A percentile compares a stretch with the other conserved stretches of the same genome.
These are phyloP conservation scores for Pygoscelis adeliae DNA, from an alignment of 2,113 vertebrate genomes.

Conservation along the genomic window DNA sequence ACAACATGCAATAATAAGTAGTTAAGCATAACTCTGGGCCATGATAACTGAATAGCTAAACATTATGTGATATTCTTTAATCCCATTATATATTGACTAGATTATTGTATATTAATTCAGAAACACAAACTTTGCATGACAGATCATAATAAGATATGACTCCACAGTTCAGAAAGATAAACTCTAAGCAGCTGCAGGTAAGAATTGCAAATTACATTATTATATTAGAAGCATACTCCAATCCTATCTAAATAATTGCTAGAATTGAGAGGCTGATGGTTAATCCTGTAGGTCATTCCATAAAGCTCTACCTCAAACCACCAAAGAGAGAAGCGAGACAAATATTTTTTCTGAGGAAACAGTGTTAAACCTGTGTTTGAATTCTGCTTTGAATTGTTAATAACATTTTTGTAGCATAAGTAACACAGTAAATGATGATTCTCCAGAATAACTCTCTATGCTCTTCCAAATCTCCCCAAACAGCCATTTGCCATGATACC, in stretches of 20 bases:
- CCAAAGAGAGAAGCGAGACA: not conserved
- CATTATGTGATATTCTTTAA: not conserved
- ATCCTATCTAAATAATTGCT: not conserved
- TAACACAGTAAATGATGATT: not conserved
- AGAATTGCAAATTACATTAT: not conserved
- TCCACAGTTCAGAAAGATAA: not conserved
- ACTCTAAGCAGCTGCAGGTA: not conserved
- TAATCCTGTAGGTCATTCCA: not conserved
- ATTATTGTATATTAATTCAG: not conserved
- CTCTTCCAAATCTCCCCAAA: not conserved
- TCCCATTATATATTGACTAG: not conserved
- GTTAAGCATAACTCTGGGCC: not conserved
- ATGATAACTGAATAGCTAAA: not conserved
- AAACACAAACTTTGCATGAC: not conserved
- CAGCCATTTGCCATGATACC: not conserved
- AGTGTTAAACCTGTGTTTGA: not conserved
- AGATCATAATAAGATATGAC: not conserved
- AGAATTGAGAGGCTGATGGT: not conserved
- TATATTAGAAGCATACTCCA: not conserved
- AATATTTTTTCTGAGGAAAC: not conserved
- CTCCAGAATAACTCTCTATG: not conserved
- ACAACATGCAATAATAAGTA: not conserved
- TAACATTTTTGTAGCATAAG: not conserved
- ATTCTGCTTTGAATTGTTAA: slow-evolving; percentile 5
- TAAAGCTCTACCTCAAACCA: not conserved